A percentile compares a stretch with the other conserved stretches of the same genome.
phyloP scores from a whole-genome alignment of 1,140 invertebrate species.

The Colletes gigas region DNA sequence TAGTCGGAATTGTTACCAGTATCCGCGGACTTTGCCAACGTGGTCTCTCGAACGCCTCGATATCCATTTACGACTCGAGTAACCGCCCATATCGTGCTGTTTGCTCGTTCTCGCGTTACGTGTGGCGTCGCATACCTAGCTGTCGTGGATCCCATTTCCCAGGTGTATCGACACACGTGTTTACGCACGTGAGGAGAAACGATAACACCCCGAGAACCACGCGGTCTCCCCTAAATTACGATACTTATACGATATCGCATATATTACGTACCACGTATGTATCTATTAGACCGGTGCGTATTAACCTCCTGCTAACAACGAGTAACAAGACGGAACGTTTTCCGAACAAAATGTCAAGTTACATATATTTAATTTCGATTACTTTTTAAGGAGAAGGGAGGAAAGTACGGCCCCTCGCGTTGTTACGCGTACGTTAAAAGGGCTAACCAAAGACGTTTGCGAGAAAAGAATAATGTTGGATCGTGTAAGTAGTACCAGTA shows the following conservation, averaged over 20 bases:
- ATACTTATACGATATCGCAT: neutral
- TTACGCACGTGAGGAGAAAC: neutral
- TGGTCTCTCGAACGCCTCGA: neutral
- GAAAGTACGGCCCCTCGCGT: too few relatives aligned
- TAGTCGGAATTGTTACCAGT: neutral
- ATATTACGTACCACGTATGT: too few relatives aligned
- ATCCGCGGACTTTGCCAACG: neutral
- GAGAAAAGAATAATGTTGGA: neutral
- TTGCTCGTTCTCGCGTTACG: constrained; percentile 2
- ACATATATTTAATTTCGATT: too few relatives aligned
- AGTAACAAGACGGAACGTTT: too few relatives aligned
- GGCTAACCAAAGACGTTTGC: too few relatives aligned
- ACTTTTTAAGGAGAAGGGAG: too few relatives aligned
- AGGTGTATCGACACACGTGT: constrained; percentile 2
- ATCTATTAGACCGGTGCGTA: too few relatives aligned
- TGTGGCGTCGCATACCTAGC: neutral
- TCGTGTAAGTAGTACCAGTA: too few relatives aligned
- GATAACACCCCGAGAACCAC: neutral
- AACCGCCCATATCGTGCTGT: constrained; percentile 10
- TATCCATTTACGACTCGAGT: constrained; percentile 28
- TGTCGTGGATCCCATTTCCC: constrained; percentile 6
- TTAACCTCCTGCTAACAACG: too few relatives aligned
- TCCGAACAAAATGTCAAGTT: too few relatives aligned
- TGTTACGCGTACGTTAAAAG: constrained; percentile 17
- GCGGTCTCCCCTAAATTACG: neutral